Evolutionary conservation across 2,113 vertebrate species (phyloP).

Genomic region (Microtus montanus): DNA sequence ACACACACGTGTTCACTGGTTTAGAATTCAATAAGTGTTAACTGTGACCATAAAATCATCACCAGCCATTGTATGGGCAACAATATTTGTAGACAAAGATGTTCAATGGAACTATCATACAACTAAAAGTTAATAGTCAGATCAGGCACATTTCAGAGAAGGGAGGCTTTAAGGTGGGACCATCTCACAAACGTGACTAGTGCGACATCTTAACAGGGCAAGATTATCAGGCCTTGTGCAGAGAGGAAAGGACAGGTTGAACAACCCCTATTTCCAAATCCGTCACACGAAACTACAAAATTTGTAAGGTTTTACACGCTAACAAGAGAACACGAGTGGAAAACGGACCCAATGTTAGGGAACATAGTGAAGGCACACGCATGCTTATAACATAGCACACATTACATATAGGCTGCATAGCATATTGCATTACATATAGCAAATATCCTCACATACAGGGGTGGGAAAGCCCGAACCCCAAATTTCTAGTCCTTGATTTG

Average conservation of each 20-base stretch:
- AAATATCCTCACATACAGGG: background rate
- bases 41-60: background rate
- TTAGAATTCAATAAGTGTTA: background rate
- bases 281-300: background rate
- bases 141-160: background rate
- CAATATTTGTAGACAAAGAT: background rate
- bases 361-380: background rate
- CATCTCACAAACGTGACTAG: background rate
- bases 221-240: background rate
- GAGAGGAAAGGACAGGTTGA: background rate
- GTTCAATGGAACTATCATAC: background rate
- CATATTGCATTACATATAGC: background rate
- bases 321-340: no score
- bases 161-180: background rate
- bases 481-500: background rate
- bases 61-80: background rate
- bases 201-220: background rate
- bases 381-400: background rate
- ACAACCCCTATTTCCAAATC: background rate
- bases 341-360: background rate
- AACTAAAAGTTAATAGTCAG: background rate
- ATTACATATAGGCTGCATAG: background rate
- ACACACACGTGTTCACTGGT: background rate
- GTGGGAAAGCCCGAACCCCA: background rate
- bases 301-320: background rate